These are phyloP conservation scores for Phymanthus crucifer DNA, from an alignment of 92 coral and sea anemone species.

Conservation along the genomic window DNA sequence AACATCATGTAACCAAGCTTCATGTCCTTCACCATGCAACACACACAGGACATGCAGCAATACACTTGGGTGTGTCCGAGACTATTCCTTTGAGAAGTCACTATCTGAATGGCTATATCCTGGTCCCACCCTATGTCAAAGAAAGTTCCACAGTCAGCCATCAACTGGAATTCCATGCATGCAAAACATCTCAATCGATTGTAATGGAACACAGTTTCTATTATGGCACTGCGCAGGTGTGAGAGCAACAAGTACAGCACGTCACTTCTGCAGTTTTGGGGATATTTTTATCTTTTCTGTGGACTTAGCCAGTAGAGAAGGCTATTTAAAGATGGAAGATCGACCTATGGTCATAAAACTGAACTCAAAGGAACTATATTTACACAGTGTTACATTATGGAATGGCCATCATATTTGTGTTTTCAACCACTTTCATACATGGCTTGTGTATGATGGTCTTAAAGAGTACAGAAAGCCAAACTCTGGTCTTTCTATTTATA, in stretches of 20 bases:
- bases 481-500: constrained; percentile 28
- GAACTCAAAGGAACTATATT: constrained; percentile 24
- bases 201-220: constrained; percentile 38
- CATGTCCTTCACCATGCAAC: constrained; percentile 36
- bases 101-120: constrained; percentile 47
- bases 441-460: constrained; percentile 32
- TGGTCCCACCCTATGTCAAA: constrained; percentile 32
- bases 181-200: constrained; percentile 29
- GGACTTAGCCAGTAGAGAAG: constrained; percentile 45
- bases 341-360: constrained; percentile 10
- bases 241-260: constrained; percentile 36
- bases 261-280: constrained; percentile 29
- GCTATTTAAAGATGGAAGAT: constrained; percentile 2
- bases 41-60: constrained; percentile 24
- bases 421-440: constrained; percentile 17
- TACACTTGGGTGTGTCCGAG: constrained; percentile 17
- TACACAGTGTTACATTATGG: constrained; percentile 42
- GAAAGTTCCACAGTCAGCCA: constrained; percentile 48
- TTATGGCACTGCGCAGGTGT: constrained; percentile 52
- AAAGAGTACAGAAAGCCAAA: constrained; percentile 35
- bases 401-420: constrained; percentile 30
- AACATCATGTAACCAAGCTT: constrained; percentile 31
- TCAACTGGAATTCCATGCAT: constrained; percentile 29
- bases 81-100: constrained; percentile 17
- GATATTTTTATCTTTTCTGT: constrained; percentile 41